Evolutionary conservation across 2,888 invertebrate genomes (phyloP).

Genomic region (Scaptomyza flava): DNA sequence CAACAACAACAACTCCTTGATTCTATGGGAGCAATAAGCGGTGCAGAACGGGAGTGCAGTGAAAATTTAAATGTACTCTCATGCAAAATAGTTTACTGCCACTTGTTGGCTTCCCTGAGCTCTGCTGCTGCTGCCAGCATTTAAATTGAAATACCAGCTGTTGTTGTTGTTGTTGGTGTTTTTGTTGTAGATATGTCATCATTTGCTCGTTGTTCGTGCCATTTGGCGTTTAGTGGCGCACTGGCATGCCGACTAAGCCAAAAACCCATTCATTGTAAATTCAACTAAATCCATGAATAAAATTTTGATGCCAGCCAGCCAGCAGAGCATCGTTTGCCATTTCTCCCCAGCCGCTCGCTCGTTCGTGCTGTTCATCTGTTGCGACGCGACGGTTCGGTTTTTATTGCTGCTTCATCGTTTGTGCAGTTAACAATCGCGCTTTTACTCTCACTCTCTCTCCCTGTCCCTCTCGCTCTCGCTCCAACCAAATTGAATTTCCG

Average conservation of each 20-base stretch:
- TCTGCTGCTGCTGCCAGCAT: constrained; percentile 48
- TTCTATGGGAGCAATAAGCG: constrained; percentile 8
- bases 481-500: constrained; percentile 81
- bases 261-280: constrained; percentile 75
- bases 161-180: constrained; percentile 31
- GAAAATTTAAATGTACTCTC: constrained; percentile 55
- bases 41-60: neutral
- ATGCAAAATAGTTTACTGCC: constrained; percentile 72
- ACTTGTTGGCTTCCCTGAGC: constrained; percentile 70
- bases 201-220: constrained; percentile 72
- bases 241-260: constrained; percentile 52
- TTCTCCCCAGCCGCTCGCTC: constrained; percentile 2
- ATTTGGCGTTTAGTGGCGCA: constrained; percentile 56
- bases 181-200: constrained; percentile 65
- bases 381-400: constrained; percentile 60
- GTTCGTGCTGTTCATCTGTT: constrained; percentile 49
- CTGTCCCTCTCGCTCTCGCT: constrained; percentile 35
- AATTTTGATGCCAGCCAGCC: constrained; percentile 62
- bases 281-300: constrained; percentile 79
- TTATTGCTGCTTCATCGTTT: constrained; percentile 67
- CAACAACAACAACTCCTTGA: constrained; percentile 25
- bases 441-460: constrained; percentile 8
- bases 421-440: constrained; percentile 65
- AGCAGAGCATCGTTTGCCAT: constrained; percentile 21
- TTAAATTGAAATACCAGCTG: constrained; percentile 72